Base-by-base conservation (phyloP, 2,888 invertebrate species). In the Fabriciana adippe region DNA sequence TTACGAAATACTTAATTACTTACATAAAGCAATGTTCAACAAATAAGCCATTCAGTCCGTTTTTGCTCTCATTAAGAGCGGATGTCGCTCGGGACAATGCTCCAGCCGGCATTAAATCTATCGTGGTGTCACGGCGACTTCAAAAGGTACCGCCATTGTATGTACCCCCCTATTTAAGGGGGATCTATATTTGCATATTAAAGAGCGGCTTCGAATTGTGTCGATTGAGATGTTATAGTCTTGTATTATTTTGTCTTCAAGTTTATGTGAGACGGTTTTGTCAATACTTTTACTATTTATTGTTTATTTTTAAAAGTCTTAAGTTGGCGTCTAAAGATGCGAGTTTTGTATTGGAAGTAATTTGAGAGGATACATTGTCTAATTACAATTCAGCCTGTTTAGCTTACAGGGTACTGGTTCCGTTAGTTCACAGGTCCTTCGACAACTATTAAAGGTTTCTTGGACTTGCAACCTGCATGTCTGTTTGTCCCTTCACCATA, bases 131-230 rank as follows among this genome's bases (percentile, higher is more conserved):
- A 78, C 82, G 82, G 83, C 70, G 75, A 79, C 78, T 81, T 88
- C 84, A 89, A 88, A 90, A 83, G 70, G 68, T 73, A 83, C 89
- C 88, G 87, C 76, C 56, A 85, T 87, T 86, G 83, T 76, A 74
- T 69, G 16, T 71, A 41, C 73, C 71, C 73, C 74, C 70, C 73
- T 70, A 83, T 84, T 82, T 84, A 45, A 56, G 66, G 68, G 72
- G 65, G 64, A 61, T 31, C 50, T 45, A 85, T 84, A 85, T 87
- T 88, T 85, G 86, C 88, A 85, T 88, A 79, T 74, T 82, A 81
- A 85, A 81, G 77, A 72, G 73, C 69, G 69, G 72, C 78, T 77
- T 70, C 76, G 74, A 74, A 79, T 78, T 79, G 77, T 81, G 80
- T 70, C 71, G 68, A 76, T 76, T 76, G 75, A 73, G 71, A 74